Percentiles rank a stretch among this genome's conserved stretches.
Evolutionary conservation across 2,888 invertebrate genomes (phyloP).

Genomic region (Steromphala cineraria): DNA sequence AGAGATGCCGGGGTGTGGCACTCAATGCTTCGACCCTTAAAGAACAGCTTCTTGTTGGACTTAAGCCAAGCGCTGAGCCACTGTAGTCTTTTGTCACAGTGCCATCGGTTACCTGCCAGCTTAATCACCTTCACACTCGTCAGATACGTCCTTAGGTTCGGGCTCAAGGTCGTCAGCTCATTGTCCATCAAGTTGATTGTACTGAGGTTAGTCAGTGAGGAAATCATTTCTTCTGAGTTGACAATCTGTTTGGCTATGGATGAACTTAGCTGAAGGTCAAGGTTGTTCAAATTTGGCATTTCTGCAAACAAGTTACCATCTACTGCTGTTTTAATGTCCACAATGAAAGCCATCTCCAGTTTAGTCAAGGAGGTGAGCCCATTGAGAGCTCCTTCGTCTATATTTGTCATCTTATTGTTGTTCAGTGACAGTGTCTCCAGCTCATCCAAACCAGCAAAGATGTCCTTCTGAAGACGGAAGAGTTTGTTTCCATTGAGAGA

Average conservation of each 20-base stretch:
- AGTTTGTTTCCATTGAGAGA: conserved; percentile 53
- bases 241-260: conserved; percentile 45
- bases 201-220: conserved; percentile 39
- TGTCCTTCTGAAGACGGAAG: conserved; percentile 37
- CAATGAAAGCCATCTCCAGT: conserved; percentile 50
- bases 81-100: conserved; percentile 87
- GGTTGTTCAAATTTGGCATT: conserved; percentile 37
- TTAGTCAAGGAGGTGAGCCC: conserved; percentile 44
- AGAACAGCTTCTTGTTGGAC: conserved; percentile 40
- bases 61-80: conserved; percentile 81
- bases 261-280: conserved; percentile 54
- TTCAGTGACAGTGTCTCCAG: conserved; percentile 54
- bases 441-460: conserved; percentile 47
- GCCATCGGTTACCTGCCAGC: conserved; percentile 86
- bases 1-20: conserved; percentile 47
- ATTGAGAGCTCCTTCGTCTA: conserved; percentile 47
- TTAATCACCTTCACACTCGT: conserved; percentile 70
- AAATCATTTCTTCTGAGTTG: conserved; percentile 35
- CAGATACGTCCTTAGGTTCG: conserved; percentile 37
- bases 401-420: conserved; percentile 45
- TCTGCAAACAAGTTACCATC: conserved; percentile 53
- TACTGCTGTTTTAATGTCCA: conserved; percentile 37
- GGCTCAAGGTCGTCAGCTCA: conserved; percentile 42
- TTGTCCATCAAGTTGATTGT: conserved; percentile 53
- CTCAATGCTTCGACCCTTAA: conserved; percentile 33